Evolutionary conservation across 2,797 vertebrate species (phyloP).

Genomic region (Gambusia yucatana): DNA sequence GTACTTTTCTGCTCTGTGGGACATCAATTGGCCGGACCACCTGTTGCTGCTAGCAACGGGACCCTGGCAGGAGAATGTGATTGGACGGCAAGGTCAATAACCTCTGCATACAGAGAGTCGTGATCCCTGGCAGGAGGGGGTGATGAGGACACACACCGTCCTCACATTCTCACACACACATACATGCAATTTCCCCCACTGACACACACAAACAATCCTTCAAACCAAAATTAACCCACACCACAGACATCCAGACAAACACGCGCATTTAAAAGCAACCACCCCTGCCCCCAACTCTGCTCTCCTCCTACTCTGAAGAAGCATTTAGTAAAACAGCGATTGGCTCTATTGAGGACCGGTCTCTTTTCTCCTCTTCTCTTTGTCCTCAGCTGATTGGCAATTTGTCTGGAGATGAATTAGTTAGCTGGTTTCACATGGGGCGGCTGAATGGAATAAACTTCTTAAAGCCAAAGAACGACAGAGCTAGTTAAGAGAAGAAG

Average conservation of each 20-base stretch:
- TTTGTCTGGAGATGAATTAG: slow-evolving; percentile 81
- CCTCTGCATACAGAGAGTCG: slow-evolving; percentile 66
- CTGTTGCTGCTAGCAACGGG: slow-evolving; percentile 79
- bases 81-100: slow-evolving; percentile 77
- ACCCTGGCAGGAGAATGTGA: slow-evolving; percentile 78
- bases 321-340: slow-evolving; percentile 78
- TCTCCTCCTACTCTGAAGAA: slow-evolving; percentile 54
- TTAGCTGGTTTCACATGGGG: slow-evolving; percentile 74
- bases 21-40: slow-evolving; percentile 77
- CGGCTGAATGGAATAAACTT: slow-evolving; percentile 70
- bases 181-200: slow-evolving; percentile 42
- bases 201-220: slow-evolving; percentile 59
- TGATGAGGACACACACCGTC: slow-evolving; percentile 63
- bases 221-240: slow-evolving; percentile 58
- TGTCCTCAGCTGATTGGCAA: slow-evolving; percentile 80
- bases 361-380: slow-evolving; percentile 71
- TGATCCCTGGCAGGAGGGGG: slow-evolving; percentile 70
- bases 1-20: slow-evolving; percentile 75
- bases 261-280: slow-evolving; percentile 52
- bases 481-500: slow-evolving; percentile 65
- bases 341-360: slow-evolving; percentile 69
- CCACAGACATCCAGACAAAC: slow-evolving; percentile 54
- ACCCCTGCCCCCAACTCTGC: slow-evolving; percentile 22
- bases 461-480: slow-evolving; percentile 69
- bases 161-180: slow-evolving; percentile 55